Evolutionary conservation across 2,113 vertebrate species (phyloP), one percentile per base, ranked within the genome.

Genomic region (Scytalopus superciliaris): DNA sequence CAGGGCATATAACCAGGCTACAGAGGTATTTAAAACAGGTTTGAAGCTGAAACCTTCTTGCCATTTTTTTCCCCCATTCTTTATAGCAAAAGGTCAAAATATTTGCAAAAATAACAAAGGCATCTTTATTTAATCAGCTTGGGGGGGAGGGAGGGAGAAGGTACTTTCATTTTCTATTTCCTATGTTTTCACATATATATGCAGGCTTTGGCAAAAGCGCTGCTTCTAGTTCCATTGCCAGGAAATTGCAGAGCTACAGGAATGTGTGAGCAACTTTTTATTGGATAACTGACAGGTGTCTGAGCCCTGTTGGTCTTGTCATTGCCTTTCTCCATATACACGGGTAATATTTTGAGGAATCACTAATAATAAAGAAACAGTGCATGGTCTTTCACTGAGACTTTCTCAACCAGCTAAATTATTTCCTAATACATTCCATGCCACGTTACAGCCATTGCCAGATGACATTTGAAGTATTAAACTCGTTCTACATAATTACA

Each of bases 391-490:
- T 93, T 82, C 57, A 84, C 39, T 52, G 47, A 67, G 70, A 62
- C 59, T 68, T 91, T 90, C 81, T 62, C 82, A 87, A 12, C 66
- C n/a, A 68, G 56, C 44, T 87, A 64, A 93, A 86, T 91, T 66
- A 87, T 80, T 72, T 96, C 87, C 81, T 89, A 85, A 73, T 53
- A 16, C 39, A 75, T 89, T 64, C 77, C 84, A 57, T 68, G 64
- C 40, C 24, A 53, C 45, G 24, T 42, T 73, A 67, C n/a, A 93
- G 72, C 40, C 64, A 44, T 59, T 91, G 75, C 79, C 62, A 93
- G 66, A 80, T 85, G 82, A 95, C 52, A 96, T 96, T 68, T 96
- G 88, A 88, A 94, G 82, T 60, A 95, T 94, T 96, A 97, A 96
- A 88, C 35, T 70, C 79, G 35, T 94, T 82, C 74, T 73, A 55